Percentiles rank a stretch among this genome's conserved stretches.
phyloP scores from a whole-genome alignment of 1,140 invertebrate genomes.

The Harlomillsia oculata region DNA sequence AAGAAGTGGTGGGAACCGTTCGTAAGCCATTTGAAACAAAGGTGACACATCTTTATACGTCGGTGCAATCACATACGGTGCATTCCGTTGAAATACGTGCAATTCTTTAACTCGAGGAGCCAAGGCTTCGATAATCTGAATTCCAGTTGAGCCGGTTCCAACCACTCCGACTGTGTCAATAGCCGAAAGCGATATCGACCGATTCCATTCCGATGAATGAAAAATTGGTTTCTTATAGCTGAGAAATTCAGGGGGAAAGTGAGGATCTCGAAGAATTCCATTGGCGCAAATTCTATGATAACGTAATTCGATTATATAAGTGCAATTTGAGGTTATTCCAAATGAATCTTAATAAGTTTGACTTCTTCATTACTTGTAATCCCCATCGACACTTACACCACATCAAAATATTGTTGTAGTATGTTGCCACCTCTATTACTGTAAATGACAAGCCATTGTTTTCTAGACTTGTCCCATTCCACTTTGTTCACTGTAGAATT shows the following conservation, averaged over 20 bases:
- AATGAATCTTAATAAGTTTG: no score
- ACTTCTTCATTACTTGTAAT: no score
- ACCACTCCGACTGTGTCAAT: conserved; percentile 23
- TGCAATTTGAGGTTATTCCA: no score
- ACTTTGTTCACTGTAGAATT: conserved; percentile 2
- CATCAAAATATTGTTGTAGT: not conserved
- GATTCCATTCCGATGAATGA: conserved; percentile 22
- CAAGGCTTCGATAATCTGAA: conserved; percentile 27
- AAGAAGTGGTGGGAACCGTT: not conserved
- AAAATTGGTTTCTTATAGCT: conserved; percentile 11
- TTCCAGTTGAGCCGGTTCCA: conserved; percentile 23
- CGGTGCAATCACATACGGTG: conserved; percentile 9
- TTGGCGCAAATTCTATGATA: conserved; percentile 8
- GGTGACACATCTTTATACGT: not conserved
- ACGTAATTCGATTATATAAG: no score
- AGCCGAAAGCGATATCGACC: conserved; percentile 2
- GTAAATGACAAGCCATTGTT: conserved; percentile 11
- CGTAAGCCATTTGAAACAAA: conserved; percentile 1
- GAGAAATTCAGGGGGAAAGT: conserved; percentile 17
- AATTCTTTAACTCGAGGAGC: conserved; percentile 19
- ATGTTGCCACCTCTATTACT: no score
- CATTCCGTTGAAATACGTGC: conserved; percentile 12
- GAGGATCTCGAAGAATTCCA: conserved; percentile 16
- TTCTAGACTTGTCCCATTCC: conserved; percentile 7
- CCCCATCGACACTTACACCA: not conserved